These are phyloP conservation scores for Latrodectus hesperus DNA, from an alignment of 2,888 invertebrate species.

Conservation along the genomic window DNA sequence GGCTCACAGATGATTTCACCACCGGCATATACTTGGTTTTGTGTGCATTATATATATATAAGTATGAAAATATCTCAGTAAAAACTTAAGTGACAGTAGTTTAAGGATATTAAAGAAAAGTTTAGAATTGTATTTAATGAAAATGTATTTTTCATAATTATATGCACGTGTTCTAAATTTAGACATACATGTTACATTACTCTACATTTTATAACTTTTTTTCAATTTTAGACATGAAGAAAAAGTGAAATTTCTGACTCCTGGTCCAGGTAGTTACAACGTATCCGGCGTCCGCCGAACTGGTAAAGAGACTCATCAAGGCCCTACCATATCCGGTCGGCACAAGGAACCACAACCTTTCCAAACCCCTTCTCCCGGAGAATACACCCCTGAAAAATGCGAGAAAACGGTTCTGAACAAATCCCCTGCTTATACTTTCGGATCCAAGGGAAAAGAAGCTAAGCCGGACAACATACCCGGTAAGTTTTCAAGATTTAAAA, in stretches of 20 bases:
- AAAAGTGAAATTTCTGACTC: slow-evolving; percentile 81
- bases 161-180: no score
- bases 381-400: slow-evolving; percentile 55
- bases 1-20: no score
- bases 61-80: no score
- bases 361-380: slow-evolving; percentile 64
- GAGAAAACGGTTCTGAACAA: slow-evolving; percentile 77
- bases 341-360: slow-evolving; percentile 82
- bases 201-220: no score
- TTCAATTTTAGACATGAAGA: slow-evolving; percentile 75
- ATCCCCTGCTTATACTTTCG: slow-evolving; percentile 86
- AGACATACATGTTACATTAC: no score
- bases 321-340: slow-evolving; percentile 86
- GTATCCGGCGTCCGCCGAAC: slow-evolving; percentile 88
- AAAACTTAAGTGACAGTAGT: no score
- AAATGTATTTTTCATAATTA: no score
- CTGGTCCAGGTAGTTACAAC: slow-evolving; percentile 93
- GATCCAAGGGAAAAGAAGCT: slow-evolving; percentile 84
- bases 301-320: slow-evolving; percentile 85
- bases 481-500: not conserved
- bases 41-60: no score
- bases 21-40: no score
- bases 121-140: no score
- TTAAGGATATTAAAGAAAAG: no score
- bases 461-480: slow-evolving; percentile 74